Evolutionary conservation across 1,140 invertebrate genomes (phyloP).

Genomic region (Zaprionus kolodkinae): DNA sequence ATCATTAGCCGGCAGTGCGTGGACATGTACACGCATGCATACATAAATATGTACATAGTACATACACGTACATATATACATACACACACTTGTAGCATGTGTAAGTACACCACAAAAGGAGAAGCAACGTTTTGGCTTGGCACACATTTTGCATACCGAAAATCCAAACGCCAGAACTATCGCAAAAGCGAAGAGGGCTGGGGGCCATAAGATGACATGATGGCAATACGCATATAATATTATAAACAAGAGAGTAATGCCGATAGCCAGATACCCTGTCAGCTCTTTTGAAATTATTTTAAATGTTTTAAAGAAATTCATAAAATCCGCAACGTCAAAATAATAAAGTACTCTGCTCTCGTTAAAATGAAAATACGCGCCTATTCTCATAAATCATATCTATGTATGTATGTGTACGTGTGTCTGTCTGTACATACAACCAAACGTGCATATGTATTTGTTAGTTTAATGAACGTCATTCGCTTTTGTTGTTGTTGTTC

Average conservation of each 20-base stretch:
- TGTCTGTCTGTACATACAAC: conserved; percentile 10
- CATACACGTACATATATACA: neutral
- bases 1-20: conserved; percentile 65
- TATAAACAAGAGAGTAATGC: conserved; percentile 18
- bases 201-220: conserved; percentile 26
- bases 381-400: conserved; percentile 27
- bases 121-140: conserved; percentile 57
- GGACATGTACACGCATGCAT: neutral
- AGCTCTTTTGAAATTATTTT: no score
- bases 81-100: neutral
- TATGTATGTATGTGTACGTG: conserved; percentile 1
- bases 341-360: conserved; percentile 3
- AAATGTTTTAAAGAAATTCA: no score
- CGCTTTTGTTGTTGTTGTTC: conserved; percentile 39
- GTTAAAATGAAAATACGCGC: conserved; percentile 57
- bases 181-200: conserved; percentile 30
- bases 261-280: conserved; percentile 3
- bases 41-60: conserved; percentile 1
- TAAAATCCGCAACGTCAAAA: no score
- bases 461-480: conserved; percentile 70
- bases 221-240: conserved; percentile 52
- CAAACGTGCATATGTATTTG: conserved; percentile 25
- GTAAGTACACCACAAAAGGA: conserved; percentile 40
- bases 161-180: conserved; percentile 66
- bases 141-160: conserved; percentile 79